Evolutionary conservation across 2,113 vertebrate genomes (phyloP).

Genomic region (Rattus rattus): DNA sequence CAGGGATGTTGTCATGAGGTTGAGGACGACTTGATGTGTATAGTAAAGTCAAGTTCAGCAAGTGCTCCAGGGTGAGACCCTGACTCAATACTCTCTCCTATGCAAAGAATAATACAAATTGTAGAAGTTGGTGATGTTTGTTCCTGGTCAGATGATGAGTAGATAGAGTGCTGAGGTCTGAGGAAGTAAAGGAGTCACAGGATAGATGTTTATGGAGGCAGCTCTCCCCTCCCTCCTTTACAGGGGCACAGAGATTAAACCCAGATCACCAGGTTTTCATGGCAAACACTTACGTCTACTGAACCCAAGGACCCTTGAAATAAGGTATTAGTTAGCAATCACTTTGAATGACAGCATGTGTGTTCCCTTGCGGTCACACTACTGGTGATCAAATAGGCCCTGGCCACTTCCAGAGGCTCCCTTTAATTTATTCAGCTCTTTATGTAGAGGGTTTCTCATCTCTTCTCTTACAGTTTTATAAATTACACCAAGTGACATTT

Average conservation of each 20-base stretch:
- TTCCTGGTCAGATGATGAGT: neutral
- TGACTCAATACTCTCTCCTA: neutral
- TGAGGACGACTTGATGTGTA: neutral
- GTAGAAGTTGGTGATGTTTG: neutral
- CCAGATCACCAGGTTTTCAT: neutral
- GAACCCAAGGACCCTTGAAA: neutral
- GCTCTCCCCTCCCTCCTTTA: neutral
- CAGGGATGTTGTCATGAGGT: neutral
- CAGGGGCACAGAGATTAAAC: neutral
- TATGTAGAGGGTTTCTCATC: neutral
- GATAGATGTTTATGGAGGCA: neutral
- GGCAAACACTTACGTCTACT: neutral
- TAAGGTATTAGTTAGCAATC: neutral
- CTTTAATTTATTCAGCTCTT: too few relatives aligned
- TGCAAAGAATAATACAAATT: neutral
- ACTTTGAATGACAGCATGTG: neutral
- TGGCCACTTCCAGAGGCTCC: neutral
- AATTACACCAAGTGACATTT: neutral
- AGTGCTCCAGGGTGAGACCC: neutral
- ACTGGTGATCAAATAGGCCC: neutral
- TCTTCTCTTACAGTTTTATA: neutral
- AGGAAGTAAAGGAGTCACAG: neutral
- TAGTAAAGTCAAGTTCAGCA: neutral
- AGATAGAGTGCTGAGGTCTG: neutral
- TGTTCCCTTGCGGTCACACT: neutral